These are phyloP conservation scores for Ciconia maguari DNA, from an alignment of 2,113 vertebrate genomes.

Conservation along the genomic window DNA sequence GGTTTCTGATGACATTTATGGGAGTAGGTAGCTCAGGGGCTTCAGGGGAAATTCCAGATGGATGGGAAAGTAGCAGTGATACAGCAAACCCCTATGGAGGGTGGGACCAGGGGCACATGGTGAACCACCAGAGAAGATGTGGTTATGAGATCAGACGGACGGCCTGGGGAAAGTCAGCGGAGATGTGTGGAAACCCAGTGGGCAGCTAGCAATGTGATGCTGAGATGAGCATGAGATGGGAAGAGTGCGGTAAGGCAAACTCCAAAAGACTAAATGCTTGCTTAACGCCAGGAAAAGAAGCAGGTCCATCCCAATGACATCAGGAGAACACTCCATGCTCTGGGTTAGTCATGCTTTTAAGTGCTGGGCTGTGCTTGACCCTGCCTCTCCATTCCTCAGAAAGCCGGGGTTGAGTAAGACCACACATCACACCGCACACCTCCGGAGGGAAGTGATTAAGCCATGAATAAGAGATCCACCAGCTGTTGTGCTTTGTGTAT, in stretches of 20 bases:
- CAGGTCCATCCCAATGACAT: conserved; percentile 17
- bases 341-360: conserved; percentile 25
- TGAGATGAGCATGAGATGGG: neutral
- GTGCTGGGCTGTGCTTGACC: conserved; percentile 8
- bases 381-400: neutral
- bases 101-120: neutral
- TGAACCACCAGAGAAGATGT: neutral
- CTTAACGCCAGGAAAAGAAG: neutral
- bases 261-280: neutral
- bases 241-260: conserved; percentile 29
- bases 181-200: conserved; percentile 22
- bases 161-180: neutral
- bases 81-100: neutral
- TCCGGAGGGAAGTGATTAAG: conserved; percentile 65
- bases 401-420: conserved; percentile 52
- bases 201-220: neutral
- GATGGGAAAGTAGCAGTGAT: conserved; percentile 20
- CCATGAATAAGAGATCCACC: conserved; percentile 60
- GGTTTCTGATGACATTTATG: neutral
- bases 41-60: conserved; percentile 50
- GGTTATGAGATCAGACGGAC: conserved; percentile 45
- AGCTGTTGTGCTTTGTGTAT: conserved; percentile 45
- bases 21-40: conserved; percentile 15
- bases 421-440: conserved; percentile 42
- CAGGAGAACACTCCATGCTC: neutral